Evolutionary conservation across 1,140 invertebrate genomes (phyloP).

Genomic region (Dermatophagoides farinae): DNA sequence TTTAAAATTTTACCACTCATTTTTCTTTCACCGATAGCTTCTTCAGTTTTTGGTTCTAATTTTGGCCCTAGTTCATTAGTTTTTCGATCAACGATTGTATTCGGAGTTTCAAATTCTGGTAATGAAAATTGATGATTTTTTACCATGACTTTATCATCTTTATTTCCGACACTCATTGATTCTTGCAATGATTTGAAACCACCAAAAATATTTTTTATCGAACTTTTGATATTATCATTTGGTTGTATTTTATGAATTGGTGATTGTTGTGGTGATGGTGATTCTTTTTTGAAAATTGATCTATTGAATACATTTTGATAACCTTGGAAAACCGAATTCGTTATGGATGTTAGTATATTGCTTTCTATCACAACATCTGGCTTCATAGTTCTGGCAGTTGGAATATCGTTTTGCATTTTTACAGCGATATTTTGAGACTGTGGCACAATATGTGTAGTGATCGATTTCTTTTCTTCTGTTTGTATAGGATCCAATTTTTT

Average conservation of each 20-base stretch:
- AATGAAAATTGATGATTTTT: background rate
- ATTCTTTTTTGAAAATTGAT: conserved; percentile 11
- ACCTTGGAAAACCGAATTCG: conserved; percentile 6
- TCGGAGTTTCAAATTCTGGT: no score
- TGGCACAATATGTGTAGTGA: background rate
- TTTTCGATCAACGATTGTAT: no score
- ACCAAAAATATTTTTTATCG: background rate
- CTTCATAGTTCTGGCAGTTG: background rate
- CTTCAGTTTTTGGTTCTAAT: background rate
- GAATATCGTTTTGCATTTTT: background rate
- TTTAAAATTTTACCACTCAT: background rate
- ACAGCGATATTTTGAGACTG: no score
- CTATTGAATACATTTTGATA: conserved; percentile 13
- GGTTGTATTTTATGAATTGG: background rate
- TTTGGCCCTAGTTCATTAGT: no score
- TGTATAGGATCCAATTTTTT: background rate
- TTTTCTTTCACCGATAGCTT: background rate
- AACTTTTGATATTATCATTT: background rate
- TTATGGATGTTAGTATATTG: conserved; percentile 1
- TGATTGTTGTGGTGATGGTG: background rate
- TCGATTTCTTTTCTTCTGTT: no score
- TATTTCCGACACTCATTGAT: background rate
- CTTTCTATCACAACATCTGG: no score
- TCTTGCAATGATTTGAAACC: conserved; percentile 4
- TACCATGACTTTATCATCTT: background rate